Evolutionary conservation across 2,888 invertebrate species (phyloP).

Genomic region (Lagria hirta): DNA sequence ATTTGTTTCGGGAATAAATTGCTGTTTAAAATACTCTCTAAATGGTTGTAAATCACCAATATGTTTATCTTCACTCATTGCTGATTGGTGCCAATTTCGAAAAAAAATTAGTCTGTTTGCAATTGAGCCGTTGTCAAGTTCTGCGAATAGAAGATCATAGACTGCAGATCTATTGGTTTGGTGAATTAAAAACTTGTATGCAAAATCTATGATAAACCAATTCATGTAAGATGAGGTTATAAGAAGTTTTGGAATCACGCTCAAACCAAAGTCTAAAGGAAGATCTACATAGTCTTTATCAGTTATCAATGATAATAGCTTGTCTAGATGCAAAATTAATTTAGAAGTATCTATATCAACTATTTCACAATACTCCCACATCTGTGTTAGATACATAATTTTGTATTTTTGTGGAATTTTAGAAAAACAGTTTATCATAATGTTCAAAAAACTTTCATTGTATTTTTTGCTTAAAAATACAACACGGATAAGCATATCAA

Average conservation of each 20-base stretch:
- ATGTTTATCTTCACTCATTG: too few relatives aligned
- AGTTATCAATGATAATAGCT: neutral
- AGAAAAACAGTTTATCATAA: constrained; percentile 9
- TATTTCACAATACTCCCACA: constrained; percentile 30
- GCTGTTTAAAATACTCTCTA: too few relatives aligned
- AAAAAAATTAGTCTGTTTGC: too few relatives aligned
- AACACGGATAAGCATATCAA: constrained; percentile 24
- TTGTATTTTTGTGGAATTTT: constrained; percentile 27
- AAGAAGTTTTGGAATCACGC: neutral
- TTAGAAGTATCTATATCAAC: constrained; percentile 5
- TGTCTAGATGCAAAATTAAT: neutral
- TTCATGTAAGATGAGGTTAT: too few relatives aligned
- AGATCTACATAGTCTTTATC: neutral
- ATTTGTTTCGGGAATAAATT: too few relatives aligned
- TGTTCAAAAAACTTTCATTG: constrained; percentile 28
- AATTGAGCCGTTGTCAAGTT: too few relatives aligned
- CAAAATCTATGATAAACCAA: too few relatives aligned
- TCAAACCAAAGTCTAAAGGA: constrained; percentile 2
- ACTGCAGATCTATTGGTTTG: too few relatives aligned
- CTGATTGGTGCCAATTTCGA: too few relatives aligned
- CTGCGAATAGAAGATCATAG: too few relatives aligned
- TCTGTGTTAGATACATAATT: constrained; percentile 21
- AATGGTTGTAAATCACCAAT: too few relatives aligned
- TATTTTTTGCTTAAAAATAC: constrained; percentile 28
- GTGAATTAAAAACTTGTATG: too few relatives aligned